Evolutionary conservation across 2,797 vertebrate genomes (phyloP), one percentile per base, ranked within the genome.

Genomic region (Cichlasoma orientale): DNA sequence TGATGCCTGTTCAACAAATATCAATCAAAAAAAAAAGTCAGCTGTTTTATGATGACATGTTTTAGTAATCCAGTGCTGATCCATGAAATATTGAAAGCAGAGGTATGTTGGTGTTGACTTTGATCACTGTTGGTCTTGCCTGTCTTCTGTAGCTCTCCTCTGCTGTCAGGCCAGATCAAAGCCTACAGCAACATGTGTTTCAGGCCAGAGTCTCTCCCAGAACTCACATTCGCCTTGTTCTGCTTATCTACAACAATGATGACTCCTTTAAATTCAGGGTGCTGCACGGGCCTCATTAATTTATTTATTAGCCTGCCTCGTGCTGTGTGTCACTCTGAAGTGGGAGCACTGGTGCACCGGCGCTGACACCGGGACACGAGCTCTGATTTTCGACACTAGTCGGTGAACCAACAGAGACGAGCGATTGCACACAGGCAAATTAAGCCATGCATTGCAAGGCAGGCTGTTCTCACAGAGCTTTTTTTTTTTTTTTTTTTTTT

Each of bases 71-170:
- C 83, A 78, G 77, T 11, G 71, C 72, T 78, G 84, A 78, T 57
- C 71, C 47, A 90, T 95, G 88, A 94, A 95, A 94, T 92, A 94
- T 94, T 95, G 86, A 95, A 89, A 77, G 82, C 75, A 61, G 82
- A 92, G 92, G 91, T 91, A 86, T 93, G 94, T 92, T 93, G 92
- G 89, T 93, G 90, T 94, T 92, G 91, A 89, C 93, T 96, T 95
- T 96, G 94, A 95, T 95, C 93, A 85, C 75, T 53, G 78, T 56
- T 41, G 41, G 88, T 87, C 88, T 86, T 82, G 89, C 83, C 90
- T 80, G 87, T 90, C 90, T 92, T 88, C 83, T 72, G 68, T 69
- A 80, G 68, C 82, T 82, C 85, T 86, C 72, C 70, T 77, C 77
- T 63, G 80, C 79, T 72, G 87, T 82, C 90, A 83, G 84, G 23